Conservation (phyloP, 2,797 vertebrate species). For the Sebastes paucispinis region DNA sequence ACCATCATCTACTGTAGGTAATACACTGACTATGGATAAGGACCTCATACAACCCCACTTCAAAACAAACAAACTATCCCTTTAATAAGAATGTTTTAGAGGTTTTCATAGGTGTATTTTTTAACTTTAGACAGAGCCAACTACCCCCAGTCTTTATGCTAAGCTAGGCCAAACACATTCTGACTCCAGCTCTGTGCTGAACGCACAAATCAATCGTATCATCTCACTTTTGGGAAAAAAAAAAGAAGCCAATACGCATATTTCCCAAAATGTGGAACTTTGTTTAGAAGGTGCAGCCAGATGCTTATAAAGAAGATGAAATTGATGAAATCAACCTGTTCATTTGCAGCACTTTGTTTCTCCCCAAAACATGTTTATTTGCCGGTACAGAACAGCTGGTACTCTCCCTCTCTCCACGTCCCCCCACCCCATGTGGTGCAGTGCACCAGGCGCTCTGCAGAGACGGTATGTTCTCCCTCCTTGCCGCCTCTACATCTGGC, state of each 20-base stretch:
- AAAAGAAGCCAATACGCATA: background rate
- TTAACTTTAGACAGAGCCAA: background rate
- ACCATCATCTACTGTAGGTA: background rate
- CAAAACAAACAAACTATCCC: background rate
- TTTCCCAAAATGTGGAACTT: background rate
- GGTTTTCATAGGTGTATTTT: background rate
- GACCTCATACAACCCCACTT: background rate
- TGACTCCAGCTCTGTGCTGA: background rate
- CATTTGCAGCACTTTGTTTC: background rate
- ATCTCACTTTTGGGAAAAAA: background rate
- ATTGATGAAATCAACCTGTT: background rate
- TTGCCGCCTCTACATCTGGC: slow-evolving; percentile 61
- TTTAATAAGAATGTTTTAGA: background rate
- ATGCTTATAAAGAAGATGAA: background rate
- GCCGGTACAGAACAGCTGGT: slow-evolving; percentile 17
- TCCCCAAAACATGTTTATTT: slow-evolving; percentile 1
- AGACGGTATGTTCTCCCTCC: background rate
- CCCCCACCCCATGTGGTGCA: background rate
- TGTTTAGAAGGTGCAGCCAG: background rate
- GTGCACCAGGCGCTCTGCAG: slow-evolving; percentile 7
- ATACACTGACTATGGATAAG: background rate
- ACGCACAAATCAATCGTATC: background rate
- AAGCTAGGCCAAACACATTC: background rate
- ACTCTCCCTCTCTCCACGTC: background rate
- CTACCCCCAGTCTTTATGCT: background rate